phyloP scores from a whole-genome alignment of 2,797 vertebrate genomes.

The Sciurus carolinensis region DNA sequence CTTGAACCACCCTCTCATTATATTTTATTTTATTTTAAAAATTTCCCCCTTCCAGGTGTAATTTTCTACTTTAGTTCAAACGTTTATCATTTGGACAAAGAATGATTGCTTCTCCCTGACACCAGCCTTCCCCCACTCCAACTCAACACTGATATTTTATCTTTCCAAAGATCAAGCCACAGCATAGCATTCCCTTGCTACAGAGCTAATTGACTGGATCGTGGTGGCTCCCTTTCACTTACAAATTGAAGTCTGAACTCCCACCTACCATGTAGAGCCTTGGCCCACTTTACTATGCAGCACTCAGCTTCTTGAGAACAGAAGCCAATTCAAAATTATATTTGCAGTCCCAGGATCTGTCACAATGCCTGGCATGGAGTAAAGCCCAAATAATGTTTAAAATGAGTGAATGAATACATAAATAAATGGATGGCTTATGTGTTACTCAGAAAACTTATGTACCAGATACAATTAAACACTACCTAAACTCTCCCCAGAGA shows the following conservation, averaged over 20 bases:
- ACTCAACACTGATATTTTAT: not conserved
- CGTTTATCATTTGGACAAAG: not conserved
- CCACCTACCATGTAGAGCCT: not conserved
- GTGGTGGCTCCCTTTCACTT: not conserved
- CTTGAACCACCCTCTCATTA: not conserved
- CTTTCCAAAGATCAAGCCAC: not conserved
- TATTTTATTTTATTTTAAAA: constrained; percentile 19
- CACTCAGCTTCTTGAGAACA: not conserved
- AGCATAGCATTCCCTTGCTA: not conserved
- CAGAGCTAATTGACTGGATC: not conserved
- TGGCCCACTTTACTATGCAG: not conserved
- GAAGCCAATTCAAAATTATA: constrained; percentile 12
- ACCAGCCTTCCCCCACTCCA: not conserved
- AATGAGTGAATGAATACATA: constrained; percentile 37
- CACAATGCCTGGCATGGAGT: not conserved
- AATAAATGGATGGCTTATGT: constrained; percentile 15
- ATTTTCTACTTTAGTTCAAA: not conserved
- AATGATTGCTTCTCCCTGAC: not conserved
- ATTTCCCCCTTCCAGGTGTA: not conserved
- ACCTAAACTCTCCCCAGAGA: not conserved
- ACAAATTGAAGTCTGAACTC: not conserved
- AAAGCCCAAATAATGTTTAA: not conserved
- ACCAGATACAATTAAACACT: not conserved
- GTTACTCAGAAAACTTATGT: not conserved
- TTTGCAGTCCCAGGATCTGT: not conserved